These are phyloP conservation scores for Arge pagana DNA, from an alignment of 2,888 invertebrate genomes.

Conservation along the genomic window DNA sequence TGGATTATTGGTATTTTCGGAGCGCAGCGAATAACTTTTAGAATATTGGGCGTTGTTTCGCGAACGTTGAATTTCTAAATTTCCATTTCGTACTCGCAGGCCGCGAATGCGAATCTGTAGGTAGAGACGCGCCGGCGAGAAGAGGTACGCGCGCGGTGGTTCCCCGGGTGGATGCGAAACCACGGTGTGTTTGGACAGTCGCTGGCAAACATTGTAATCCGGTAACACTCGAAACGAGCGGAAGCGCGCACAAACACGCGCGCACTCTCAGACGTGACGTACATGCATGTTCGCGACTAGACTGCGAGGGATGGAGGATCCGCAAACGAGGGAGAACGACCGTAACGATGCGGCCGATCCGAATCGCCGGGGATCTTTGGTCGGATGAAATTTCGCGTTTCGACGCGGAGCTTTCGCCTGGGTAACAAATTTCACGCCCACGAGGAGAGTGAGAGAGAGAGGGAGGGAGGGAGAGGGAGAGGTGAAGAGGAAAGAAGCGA, in stretches of 20 bases:
- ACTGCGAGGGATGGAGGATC: not conserved
- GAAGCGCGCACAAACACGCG: conserved; percentile 10
- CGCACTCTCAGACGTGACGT: too few species aligned
- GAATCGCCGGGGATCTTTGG: too few species aligned
- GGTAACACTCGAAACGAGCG: conserved; percentile 37
- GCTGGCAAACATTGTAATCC: conserved; percentile 48
- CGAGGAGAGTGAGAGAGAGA: not conserved
- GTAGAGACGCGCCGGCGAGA: conserved; percentile 6
- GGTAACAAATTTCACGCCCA: too few species aligned
- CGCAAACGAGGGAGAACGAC: not conserved
- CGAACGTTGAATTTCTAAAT: conserved; percentile 22
- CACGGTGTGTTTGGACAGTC: conserved; percentile 44
- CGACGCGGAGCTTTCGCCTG: too few species aligned
- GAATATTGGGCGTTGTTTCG: too few species aligned
- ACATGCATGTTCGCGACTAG: too few species aligned
- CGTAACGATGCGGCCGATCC: too few species aligned
- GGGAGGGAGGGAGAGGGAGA: conserved; percentile 23
- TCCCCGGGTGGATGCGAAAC: conserved; percentile 34
- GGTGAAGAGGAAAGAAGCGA: too few species aligned
- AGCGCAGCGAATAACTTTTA: too few species aligned
- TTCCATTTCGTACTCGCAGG: not conserved
- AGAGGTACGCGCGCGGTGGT: too few species aligned
- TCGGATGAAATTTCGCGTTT: too few species aligned
- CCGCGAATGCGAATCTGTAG: not conserved
- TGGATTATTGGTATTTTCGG: too few species aligned